Conservation (phyloP, 2,797 vertebrate genomes). For the Ciconia nigra region DNA sequence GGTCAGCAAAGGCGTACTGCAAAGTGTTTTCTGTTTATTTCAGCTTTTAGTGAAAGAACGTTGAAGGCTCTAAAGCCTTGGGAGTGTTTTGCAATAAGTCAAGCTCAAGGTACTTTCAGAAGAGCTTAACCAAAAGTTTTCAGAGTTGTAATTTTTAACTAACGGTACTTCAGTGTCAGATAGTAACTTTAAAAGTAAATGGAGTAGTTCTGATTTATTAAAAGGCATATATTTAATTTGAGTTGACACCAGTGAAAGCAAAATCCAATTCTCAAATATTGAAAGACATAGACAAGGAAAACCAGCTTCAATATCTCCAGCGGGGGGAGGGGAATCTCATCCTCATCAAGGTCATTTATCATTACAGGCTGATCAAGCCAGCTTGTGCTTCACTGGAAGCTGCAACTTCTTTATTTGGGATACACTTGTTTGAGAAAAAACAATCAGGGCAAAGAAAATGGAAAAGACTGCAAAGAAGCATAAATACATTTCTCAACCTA, state of each 20-base stretch:
- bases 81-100: background rate
- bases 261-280: background rate
- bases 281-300: background rate
- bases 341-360: background rate
- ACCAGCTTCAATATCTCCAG: background rate
- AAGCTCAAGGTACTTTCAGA: background rate
- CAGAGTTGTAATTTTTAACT: background rate
- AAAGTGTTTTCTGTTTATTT: background rate
- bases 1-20: background rate
- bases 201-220: no score
- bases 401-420: background rate
- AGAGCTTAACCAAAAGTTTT: background rate
- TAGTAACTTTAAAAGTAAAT: background rate
- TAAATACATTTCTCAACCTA: constrained; percentile 2
- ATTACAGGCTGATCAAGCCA: background rate
- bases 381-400: background rate
- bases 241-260: background rate
- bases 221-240: background rate
- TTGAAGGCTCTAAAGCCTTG: background rate
- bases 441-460: background rate
- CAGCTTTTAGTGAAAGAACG: background rate
- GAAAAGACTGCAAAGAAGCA: background rate
- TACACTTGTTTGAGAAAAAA: background rate
- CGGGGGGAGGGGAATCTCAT: no score
- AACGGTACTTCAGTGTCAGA: background rate